These are phyloP conservation scores for Aphaenogaster floridana DNA, from an alignment of 1,140 invertebrate genomes.

Conservation along the genomic window DNA sequence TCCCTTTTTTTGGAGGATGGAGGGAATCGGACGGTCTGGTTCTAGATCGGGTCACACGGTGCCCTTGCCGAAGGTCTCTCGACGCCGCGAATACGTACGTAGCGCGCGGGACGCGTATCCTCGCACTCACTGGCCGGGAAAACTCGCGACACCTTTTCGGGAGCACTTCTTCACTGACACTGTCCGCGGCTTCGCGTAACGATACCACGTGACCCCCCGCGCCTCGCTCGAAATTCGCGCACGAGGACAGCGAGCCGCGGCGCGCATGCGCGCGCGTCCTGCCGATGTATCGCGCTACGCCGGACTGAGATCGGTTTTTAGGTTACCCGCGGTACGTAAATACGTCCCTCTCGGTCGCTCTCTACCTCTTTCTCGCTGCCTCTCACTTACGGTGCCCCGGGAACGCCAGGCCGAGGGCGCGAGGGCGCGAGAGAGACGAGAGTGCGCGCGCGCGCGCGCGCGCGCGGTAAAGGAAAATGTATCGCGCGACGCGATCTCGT, in stretches of 20 bases:
- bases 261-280: slow-evolving; percentile 70
- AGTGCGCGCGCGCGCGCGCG: background rate
- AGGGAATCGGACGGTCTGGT: background rate
- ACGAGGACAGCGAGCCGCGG: slow-evolving; percentile 52
- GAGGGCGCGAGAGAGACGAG: slow-evolving; percentile 44
- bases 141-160: slow-evolving; percentile 48
- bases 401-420: background rate
- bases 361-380: slow-evolving; percentile 32
- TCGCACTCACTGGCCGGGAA: slow-evolving; percentile 36
- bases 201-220: slow-evolving; percentile 45
- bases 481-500: slow-evolving; percentile 51
- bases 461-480: slow-evolving; percentile 9
- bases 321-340: slow-evolving; percentile 71
- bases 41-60: background rate
- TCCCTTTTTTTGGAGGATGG: background rate
- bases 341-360: slow-evolving; percentile 43
- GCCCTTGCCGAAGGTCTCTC: background rate
- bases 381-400: slow-evolving; percentile 37
- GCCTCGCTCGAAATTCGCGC: slow-evolving; percentile 71
- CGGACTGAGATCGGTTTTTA: slow-evolving; percentile 69
- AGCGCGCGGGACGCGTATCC: slow-evolving; percentile 19
- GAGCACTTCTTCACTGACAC: slow-evolving; percentile 73
- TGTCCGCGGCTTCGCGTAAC: slow-evolving; percentile 26
- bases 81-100: background rate
- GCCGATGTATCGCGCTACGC: slow-evolving; percentile 58